Conservation (phyloP, 2,797 vertebrate genomes). For the Enteromius viviparus region DNA sequence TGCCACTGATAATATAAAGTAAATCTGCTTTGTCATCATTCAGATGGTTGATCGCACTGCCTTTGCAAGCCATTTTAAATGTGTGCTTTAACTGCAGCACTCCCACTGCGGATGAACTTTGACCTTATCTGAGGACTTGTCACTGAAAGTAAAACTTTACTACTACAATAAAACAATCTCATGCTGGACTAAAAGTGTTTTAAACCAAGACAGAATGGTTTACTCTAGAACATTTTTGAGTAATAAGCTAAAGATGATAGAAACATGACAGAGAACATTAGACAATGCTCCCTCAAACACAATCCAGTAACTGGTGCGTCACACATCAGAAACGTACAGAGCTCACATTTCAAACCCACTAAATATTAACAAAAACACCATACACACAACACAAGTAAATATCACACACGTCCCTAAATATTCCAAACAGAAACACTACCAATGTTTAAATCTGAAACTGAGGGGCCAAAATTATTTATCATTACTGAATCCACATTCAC, state of each 20-base stretch:
- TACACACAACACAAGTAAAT: background rate
- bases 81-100: constrained; percentile 22
- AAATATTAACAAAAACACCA: background rate
- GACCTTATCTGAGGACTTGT: constrained; percentile 12
- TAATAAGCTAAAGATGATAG: background rate
- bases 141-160: constrained; percentile 25
- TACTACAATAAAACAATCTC: constrained; percentile 26
- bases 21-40: background rate
- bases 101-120: constrained; percentile 18
- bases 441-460: background rate
- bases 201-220: background rate
- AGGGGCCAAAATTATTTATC: background rate
- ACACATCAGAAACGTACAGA: background rate
- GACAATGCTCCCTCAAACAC: background rate
- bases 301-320: background rate
- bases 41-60: background rate
- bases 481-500: background rate
- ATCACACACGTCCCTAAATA: background rate
- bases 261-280: background rate
- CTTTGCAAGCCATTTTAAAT: background rate
- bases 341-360: background rate
- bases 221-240: background rate
- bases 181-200: background rate
- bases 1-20: background rate
- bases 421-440: constrained; percentile 16